Percentiles rank a stretch among this genome's conserved stretches.
These are phyloP conservation scores for Papilio protenor DNA, from an alignment of 2,888 invertebrate genomes.

Conservation along the genomic window DNA sequence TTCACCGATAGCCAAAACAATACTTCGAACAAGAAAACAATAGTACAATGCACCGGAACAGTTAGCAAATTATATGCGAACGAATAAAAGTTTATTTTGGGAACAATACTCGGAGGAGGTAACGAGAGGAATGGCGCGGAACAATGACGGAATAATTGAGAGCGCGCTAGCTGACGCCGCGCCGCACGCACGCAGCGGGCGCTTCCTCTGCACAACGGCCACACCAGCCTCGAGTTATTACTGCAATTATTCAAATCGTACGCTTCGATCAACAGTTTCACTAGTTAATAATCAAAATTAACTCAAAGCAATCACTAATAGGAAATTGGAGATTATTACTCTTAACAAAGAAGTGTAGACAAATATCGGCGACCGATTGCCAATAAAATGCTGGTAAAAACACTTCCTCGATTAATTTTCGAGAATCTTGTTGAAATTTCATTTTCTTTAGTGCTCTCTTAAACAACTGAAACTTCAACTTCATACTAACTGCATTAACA, in stretches of 20 bases:
- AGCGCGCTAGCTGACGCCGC: slow-evolving; percentile 26
- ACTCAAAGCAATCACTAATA: slow-evolving; percentile 14
- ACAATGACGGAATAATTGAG: slow-evolving; percentile 58
- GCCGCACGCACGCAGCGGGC: slow-evolving; percentile 2
- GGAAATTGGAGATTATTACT: not conserved
- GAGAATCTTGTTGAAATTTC: not conserved
- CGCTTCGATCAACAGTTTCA: slow-evolving; percentile 29
- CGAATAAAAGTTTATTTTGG: slow-evolving; percentile 60
- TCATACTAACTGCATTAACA: not conserved
- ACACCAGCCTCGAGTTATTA: slow-evolving; percentile 9
- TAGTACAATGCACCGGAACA: slow-evolving; percentile 54
- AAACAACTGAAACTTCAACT: not conserved
- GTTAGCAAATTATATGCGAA: slow-evolving; percentile 65
- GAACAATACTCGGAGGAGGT: slow-evolving; percentile 72
- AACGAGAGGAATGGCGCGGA: slow-evolving; percentile 57
- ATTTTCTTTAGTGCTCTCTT: not conserved
- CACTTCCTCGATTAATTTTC: not conserved
- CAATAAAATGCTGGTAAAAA: not conserved
- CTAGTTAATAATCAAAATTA: slow-evolving; percentile 19
- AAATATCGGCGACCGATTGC: not conserved
- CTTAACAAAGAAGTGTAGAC: not conserved
- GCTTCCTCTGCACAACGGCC: slow-evolving; percentile 3
- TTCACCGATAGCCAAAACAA: slow-evolving; percentile 8
- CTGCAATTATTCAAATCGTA: slow-evolving; percentile 33
- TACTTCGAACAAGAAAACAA: slow-evolving; percentile 20